Base-by-base conservation (phyloP, 2,888 invertebrate species). In the Caenorhabditis panamensis region DNA sequence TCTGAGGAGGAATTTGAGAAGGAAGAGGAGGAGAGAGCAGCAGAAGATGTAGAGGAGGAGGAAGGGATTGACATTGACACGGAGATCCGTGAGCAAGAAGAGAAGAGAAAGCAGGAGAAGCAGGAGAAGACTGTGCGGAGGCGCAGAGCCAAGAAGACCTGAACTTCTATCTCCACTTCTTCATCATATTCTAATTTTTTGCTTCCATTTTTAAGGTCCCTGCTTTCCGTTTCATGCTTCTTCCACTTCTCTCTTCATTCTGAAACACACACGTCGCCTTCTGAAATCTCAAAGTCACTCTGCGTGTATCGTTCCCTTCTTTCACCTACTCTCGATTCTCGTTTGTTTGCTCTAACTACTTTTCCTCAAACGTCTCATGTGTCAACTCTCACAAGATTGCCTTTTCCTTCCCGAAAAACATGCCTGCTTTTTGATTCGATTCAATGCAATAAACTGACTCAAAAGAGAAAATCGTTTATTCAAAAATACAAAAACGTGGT, bases 71-170 rank as follows among this genome's bases (percentile, higher is more conserved):
- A 68, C 20, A 62, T 61, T 20, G 54, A 44, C 8, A 36, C 61
- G 22, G 67, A 67, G 51, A 44, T 71, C 51, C 69, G 59, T 24
- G 71, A 63, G 56, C 63, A 69, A n/a, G 69, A 63, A 16, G 63
- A 77, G 51, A 56, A 54, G 16, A 31, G n/a, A n/a, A n/a, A n/a
- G n/a, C n/a, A n/a, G n/a, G n/a, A n/a, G n/a, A n/a, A 66, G 41
- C 53, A 53, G 26, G 58, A 63, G 18, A 68, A 76, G 41, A 69
- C 47, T 44, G 69, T 77, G 20, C 18, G 75, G 18, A 37, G 73
- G 37, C 41, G 76, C 31, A 16, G 62, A 11, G 61, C 67, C 6
- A 67, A 76, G 37, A 76, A 76, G 62, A 76, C 62, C 6, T 76
- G 37, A 63, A 47, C 37, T 22, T 4, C 13, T 26, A 3, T 26